These are phyloP conservation scores for Latrodectus geometricus DNA, from an alignment of 1,140 invertebrate species.

Conservation along the genomic window DNA sequence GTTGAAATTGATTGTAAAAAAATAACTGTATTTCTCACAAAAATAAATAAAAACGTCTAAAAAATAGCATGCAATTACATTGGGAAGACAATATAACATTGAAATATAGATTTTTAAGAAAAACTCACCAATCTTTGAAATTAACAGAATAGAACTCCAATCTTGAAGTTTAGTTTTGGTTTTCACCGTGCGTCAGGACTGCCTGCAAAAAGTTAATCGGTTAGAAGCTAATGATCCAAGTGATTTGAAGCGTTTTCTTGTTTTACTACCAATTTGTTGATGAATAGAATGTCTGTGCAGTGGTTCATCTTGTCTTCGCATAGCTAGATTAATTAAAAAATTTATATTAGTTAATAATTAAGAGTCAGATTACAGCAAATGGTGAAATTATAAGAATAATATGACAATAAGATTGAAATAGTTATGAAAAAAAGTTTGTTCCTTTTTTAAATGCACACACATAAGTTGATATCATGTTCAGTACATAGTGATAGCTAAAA, in stretches of 20 bases:
- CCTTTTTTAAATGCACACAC: too few relatives aligned
- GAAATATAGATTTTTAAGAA: not conserved
- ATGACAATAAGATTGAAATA: not conserved
- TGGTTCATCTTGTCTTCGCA: conserved; percentile 48
- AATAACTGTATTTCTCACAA: too few relatives aligned
- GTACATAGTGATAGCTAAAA: too few relatives aligned
- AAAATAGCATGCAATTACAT: too few relatives aligned
- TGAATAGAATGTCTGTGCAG: conserved; percentile 44
- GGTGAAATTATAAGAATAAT: too few relatives aligned
- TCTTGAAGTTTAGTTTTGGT: not conserved
- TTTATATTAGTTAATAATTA: too few relatives aligned
- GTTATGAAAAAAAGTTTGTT: not conserved
- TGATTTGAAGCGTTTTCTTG: conserved; percentile 47
- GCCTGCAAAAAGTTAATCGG: conserved; percentile 51
- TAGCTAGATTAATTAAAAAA: conserved; percentile 7
- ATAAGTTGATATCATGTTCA: too few relatives aligned
- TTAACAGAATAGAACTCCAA: conserved; percentile 2
- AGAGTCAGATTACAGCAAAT: too few relatives aligned
- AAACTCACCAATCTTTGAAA: conserved; percentile 13
- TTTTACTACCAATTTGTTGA: conserved; percentile 21
- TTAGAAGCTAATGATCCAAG: conserved; percentile 46
- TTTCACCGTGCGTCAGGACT: conserved; percentile 49
- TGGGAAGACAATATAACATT: not conserved
- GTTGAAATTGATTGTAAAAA: too few relatives aligned
- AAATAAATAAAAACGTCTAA: too few relatives aligned